Evolutionary conservation across 2,113 vertebrate species (phyloP).

Genomic region (Bucco capensis): DNA sequence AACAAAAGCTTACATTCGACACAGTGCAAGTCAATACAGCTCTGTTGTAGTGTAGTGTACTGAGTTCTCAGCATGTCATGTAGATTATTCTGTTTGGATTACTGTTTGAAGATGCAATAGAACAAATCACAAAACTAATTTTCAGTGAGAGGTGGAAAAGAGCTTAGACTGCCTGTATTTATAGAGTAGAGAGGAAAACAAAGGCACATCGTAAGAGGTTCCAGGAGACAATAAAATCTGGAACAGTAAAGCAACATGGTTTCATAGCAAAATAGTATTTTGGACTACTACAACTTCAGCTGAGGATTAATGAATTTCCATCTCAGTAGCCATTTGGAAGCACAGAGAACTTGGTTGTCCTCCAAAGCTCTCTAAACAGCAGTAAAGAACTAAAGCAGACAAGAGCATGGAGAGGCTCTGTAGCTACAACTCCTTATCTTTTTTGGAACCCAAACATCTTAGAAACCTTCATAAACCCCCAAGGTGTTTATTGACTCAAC

Average conservation of each 20-base stretch:
- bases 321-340: not conserved
- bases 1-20: not conserved
- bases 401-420: not conserved
- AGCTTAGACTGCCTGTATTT: not conserved
- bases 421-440: not conserved
- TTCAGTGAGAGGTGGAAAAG: not conserved
- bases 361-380: not conserved
- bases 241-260: not conserved
- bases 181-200: not conserved
- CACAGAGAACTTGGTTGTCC: not conserved
- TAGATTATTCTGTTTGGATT: not conserved
- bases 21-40: fast-evolving
- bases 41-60: not conserved
- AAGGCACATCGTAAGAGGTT: not conserved
- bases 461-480: not conserved
- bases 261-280: not conserved
- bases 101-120: not conserved
- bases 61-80: not conserved
- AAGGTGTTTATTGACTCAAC: not conserved
- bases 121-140: not conserved
- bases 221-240: not conserved
- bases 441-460: not conserved
- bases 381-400: not conserved
- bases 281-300: not conserved
- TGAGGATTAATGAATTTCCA: not conserved